Evolutionary conservation across 1,140 invertebrate genomes (phyloP), one percentile per base, ranked within the genome.

Genomic region (Cecropterus lyciades): DNA sequence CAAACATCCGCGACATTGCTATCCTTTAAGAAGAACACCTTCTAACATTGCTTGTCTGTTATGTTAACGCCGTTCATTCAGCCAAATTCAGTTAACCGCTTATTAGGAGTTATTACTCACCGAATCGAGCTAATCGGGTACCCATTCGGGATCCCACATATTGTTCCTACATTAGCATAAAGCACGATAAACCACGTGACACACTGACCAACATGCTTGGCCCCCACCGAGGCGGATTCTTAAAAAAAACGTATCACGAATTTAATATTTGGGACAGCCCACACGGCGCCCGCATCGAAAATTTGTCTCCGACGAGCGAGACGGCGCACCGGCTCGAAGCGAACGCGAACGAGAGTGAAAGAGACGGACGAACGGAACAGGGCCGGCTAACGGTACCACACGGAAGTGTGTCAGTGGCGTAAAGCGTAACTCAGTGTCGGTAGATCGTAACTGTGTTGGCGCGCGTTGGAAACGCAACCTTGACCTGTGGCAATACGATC

Each of bases 351-450:
- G 85, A 89, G 87, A 89, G 87, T 88, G 87, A 89, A 85, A 81
- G 87, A 88, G 80, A 89, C 73, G 75, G 77, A 57, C 59, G 69
- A 72, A 52, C 71, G 69, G 81, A 91, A 91, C 80, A 84, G 85
- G 87, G 89, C 83, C 89, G 82, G 67, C 80, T 91, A 91, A 91
- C 89, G 89, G 89, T 88, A 88, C 79, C 73, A 79, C 76, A 72
- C 83, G 85, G 88, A 89, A 91, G 89, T 91, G 77, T 91, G 89
- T 91, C 85, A 91, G 85, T 91, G 78, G 88, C 87, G 87, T 91
- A 87, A 82, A 81, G 53, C 67, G 56, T 33, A 51, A 60, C 69
- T 51, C 72, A 62, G 64, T 67, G 68, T 43, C 67, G 69, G 70
- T 70, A 80, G 75, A 84, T 77, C 77, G 81, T 79, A 89, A 84